phyloP scores from a whole-genome alignment of 2,888 invertebrate genomes.

The Drosophila multiciliata region DNA sequence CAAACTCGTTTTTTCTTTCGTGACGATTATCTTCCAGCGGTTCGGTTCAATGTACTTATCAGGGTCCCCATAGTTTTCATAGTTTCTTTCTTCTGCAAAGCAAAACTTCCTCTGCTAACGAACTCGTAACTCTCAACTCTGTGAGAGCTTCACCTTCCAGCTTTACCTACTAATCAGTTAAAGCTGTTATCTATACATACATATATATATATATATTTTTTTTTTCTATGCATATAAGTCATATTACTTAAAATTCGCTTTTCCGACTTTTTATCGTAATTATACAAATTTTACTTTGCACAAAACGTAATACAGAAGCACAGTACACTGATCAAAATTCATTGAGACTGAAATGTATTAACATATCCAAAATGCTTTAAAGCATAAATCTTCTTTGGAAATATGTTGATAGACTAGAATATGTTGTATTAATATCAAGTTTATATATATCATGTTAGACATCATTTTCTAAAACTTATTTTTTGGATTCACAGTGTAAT shows the following conservation, averaged over 20 bases:
- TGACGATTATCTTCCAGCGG: constrained; percentile 62
- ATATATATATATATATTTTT: background rate
- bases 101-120: constrained; percentile 6
- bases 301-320: background rate
- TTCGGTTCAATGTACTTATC: constrained; percentile 75
- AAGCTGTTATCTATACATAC: constrained; percentile 4
- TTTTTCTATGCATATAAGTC: background rate
- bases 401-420: background rate
- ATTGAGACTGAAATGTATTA: background rate
- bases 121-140: background rate
- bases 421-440: too few species aligned
- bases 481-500: too few species aligned
- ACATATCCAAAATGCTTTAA: background rate
- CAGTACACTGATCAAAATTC: constrained; percentile 20
- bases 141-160: background rate
- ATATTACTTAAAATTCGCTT: constrained; percentile 16
- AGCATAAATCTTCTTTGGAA: background rate
- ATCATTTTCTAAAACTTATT: too few species aligned
- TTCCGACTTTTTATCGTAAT: constrained; percentile 12
- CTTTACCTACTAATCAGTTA: constrained; percentile 2
- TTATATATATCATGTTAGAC: too few species aligned
- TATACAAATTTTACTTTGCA: constrained; percentile 4
- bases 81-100: constrained; percentile 20
- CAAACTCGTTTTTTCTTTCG: constrained; percentile 64
- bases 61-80: constrained; percentile 32